Base-by-base conservation (phyloP, 1,140 invertebrate species). In the Ceratina calcarata region DNA sequence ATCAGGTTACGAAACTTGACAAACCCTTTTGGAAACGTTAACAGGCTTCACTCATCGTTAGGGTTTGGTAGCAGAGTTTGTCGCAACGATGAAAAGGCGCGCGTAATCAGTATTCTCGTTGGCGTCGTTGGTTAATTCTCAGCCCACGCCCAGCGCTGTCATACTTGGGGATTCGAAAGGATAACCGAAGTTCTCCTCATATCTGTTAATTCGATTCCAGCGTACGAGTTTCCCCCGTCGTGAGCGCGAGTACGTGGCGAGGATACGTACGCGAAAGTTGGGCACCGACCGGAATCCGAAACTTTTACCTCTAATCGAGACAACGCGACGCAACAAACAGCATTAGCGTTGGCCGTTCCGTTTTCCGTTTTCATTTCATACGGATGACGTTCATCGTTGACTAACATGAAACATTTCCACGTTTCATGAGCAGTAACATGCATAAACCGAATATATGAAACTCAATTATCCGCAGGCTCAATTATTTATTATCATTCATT, bases 151-250 rank as follows among this genome's bases (percentile, higher is more conserved):
- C 37, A 45, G 37, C 66, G 74, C 65, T 70, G 75, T 77, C 75
- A 51, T 51, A 61, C 66, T 77, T 61, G 61, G 58, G 45, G 61
- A 61, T 15, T 13, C 66, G 66, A 70, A 77, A 77, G 75, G 75
- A 77, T 77, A 77, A 77, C 75, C 67, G 16, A 77, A 77, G 66
- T 77, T 77, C 75, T 70, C 66, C 67, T 77, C 75, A 62, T 77
- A 77, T 69, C 75, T 77, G 66, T 77, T 77, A 77, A 77, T 77
- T 77, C 75, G 75, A 77, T 77, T 77, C n/a, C 66, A 37, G 49
- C 66, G 75, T 77, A 62, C 75, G 66, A 77, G 75, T 69, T 77
- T 45, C 37, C 24, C 66, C 6, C 32, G 24, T 70, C 37, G 37
- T 45, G 37, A 16, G 75, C 27, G 24, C 55, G 66, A 62, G 66